Evolutionary conservation across 2,888 invertebrate genomes (phyloP).

Genomic region (Brachypterus glaber): DNA sequence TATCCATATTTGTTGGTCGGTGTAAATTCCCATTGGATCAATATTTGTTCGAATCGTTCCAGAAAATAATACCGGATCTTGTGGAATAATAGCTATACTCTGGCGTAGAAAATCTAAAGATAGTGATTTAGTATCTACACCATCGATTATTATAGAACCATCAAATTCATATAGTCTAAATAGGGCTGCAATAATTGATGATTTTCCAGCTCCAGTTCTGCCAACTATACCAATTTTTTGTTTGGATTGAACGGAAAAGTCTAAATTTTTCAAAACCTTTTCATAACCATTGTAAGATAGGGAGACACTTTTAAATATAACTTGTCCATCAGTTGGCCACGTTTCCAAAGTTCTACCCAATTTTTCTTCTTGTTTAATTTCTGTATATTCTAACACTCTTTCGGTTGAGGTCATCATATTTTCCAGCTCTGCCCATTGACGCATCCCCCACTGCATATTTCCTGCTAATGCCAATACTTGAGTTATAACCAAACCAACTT

Average conservation of each 20-base stretch:
- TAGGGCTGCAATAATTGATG: slow-evolving; percentile 62
- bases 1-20: slow-evolving; percentile 68
- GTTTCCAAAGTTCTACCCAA: slow-evolving; percentile 44
- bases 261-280: slow-evolving; percentile 47
- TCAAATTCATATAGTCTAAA: slow-evolving; percentile 48
- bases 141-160: slow-evolving; percentile 52
- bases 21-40: slow-evolving; percentile 71
- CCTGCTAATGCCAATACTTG: slow-evolving; percentile 71
- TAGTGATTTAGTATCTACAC: slow-evolving; percentile 49
- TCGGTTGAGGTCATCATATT: slow-evolving; percentile 88
- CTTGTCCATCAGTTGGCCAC: slow-evolving; percentile 52
- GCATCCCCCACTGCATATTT: slow-evolving; percentile 50
- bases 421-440: slow-evolving; percentile 74
- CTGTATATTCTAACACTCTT: slow-evolving; percentile 48
- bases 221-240: slow-evolving; percentile 59
- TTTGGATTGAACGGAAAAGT: slow-evolving; percentile 38
- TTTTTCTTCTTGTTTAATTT: slow-evolving; percentile 39
- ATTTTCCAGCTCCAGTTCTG: slow-evolving; percentile 76
- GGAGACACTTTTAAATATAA: slow-evolving; percentile 50
- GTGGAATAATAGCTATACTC: slow-evolving; percentile 73
- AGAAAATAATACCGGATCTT: slow-evolving; percentile 74
- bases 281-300: slow-evolving; percentile 59
- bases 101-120: slow-evolving; percentile 28
- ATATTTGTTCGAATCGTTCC: slow-evolving; percentile 77
- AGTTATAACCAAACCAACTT: slow-evolving; percentile 70